phyloP scores from a whole-genome alignment of 2,113 vertebrate species.

The Copsychus sechellarum region DNA sequence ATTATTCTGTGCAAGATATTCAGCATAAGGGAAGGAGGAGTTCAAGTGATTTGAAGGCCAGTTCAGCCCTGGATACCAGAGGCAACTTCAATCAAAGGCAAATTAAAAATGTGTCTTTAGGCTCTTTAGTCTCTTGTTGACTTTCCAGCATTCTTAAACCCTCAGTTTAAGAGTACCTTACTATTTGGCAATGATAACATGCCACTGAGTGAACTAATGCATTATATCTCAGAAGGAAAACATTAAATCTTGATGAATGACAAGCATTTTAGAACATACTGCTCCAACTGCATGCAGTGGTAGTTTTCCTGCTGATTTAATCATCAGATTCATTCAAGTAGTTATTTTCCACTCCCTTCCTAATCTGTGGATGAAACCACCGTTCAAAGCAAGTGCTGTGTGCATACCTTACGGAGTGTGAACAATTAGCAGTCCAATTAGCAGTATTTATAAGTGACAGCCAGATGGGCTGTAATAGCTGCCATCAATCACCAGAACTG shows the following conservation, averaged over 20 bases:
- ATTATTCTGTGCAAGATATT: not conserved
- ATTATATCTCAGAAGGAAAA: not conserved
- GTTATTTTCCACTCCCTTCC: not conserved
- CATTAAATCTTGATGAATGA: not conserved
- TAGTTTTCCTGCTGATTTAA: not conserved
- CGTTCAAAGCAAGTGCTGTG: not conserved
- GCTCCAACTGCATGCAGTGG: not conserved
- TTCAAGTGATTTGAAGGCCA: not conserved
- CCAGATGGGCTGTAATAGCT: not conserved
- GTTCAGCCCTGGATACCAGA: not conserved
- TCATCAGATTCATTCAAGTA: not conserved
- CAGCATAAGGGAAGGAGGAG: not conserved
- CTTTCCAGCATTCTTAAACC: not conserved
- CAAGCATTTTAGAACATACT: not conserved
- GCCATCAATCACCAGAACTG: not conserved
- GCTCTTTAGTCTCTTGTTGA: not conserved
- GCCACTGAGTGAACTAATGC: not conserved
- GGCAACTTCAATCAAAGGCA: not conserved
- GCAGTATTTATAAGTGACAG: not conserved
- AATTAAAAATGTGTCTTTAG: not conserved
- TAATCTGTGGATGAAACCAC: not conserved
- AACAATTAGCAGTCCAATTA: not conserved
- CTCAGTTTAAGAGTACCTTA: not conserved
- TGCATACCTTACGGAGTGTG: not conserved
- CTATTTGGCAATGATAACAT: not conserved